phyloP scores from a whole-genome alignment of 2,113 vertebrate genomes.

The Cyanoramphus novaezelandiae region DNA sequence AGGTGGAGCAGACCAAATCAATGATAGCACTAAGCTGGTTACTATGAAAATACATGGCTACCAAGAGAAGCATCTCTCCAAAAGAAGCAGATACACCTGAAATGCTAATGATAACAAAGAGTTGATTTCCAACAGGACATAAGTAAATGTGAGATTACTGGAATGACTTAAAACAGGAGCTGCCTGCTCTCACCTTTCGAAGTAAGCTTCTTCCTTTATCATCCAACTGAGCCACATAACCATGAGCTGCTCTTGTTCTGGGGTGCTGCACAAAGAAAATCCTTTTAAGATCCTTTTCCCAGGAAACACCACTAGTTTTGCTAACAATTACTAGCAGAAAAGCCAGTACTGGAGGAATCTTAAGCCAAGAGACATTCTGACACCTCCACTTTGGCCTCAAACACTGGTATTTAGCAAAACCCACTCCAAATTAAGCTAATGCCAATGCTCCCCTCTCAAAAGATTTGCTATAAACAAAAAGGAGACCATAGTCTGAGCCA shows the following conservation, averaged over 20 bases:
- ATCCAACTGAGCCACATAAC: conserved; percentile 99
- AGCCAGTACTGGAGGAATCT: neutral
- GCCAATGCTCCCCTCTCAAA: neutral
- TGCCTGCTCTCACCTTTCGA: conserved; percentile 86
- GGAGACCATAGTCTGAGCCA: neutral
- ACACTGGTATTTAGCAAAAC: neutral
- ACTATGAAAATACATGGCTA: conserved; percentile 99
- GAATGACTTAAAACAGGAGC: neutral
- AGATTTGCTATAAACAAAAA: neutral
- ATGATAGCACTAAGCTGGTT: conserved; percentile 95
- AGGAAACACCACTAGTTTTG: neutral
- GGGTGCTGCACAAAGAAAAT: conserved; percentile 81
- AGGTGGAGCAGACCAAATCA: conserved; percentile 91
- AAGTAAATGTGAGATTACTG: neutral
- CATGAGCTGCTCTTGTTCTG: conserved; percentile 96
- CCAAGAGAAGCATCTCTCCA: conserved; percentile 97
- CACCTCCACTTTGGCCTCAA: neutral
- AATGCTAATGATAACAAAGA: conserved; percentile 78
- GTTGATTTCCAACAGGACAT: neutral
- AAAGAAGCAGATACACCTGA: conserved; percentile 97
- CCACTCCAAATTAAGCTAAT: neutral
- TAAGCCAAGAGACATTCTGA: neutral
- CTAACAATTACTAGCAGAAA: neutral
- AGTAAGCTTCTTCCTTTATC: conserved; percentile 99
- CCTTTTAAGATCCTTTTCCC: neutral